These are phyloP conservation scores for Ruditapes philippinarum DNA, from an alignment of 1,140 invertebrate species.

Conservation along the genomic window DNA sequence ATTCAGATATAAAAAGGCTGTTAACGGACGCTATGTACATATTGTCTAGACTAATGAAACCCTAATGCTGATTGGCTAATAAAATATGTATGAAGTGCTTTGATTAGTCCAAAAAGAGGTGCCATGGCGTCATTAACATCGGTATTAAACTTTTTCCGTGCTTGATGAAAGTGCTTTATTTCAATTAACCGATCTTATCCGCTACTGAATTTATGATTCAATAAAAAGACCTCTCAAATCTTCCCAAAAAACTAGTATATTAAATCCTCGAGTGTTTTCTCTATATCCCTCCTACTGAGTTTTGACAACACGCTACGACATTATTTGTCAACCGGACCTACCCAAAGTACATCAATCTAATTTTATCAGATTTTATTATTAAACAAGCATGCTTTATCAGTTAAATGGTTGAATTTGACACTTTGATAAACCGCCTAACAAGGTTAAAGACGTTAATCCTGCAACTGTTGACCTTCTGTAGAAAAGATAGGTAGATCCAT, in stretches of 20 bases:
- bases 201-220: conserved; percentile 22
- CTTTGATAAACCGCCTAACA: conserved; percentile 11
- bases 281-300: neutral
- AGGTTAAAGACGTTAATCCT: neutral
- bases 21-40: too few relatives aligned
- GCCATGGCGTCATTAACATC: neutral
- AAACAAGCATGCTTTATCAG: conserved; percentile 5
- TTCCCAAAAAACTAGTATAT: neutral
- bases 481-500: neutral
- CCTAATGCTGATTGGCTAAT: neutral
- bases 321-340: conserved; percentile 27
- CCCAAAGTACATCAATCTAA: conserved; percentile 8
- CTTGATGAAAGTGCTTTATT: neutral
- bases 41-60: neutral
- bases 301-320: neutral
- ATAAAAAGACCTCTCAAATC: neutral
- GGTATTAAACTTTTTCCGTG: neutral
- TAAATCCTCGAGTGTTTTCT: conserved; percentile 32
- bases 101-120: neutral
- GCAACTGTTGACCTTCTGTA: conserved; percentile 23
- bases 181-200: neutral
- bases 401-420: conserved; percentile 11
- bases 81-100: neutral
- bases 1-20: too few relatives aligned
- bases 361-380: conserved; percentile 33